Evolutionary conservation across 64 coral and sea anemone genomes (phyloP), one percentile per base, ranked within the genome.

Genomic region (Pachyseris speciosa): DNA sequence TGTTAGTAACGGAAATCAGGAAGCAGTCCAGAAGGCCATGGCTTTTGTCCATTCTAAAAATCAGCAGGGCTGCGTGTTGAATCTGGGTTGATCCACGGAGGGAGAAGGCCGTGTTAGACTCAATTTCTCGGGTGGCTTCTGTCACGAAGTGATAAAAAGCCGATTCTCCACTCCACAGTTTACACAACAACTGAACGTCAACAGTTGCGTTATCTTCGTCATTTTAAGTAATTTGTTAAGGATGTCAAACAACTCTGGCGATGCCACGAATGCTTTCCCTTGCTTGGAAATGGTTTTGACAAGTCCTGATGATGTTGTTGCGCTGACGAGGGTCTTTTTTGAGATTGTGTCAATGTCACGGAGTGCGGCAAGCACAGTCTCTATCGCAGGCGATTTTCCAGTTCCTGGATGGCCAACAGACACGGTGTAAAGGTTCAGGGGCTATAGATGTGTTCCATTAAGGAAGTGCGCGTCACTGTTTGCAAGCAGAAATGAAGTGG

Each of bases 141-240:
- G 87, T 80, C 0, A 48, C 64, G 10, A 83, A 91, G 30, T 83
- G 88, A 31, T 91, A 83, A 0, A 64, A 51, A 20, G 88, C 59
- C 2, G 75, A 69, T 52, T 81, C 64, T 68, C 75, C 63, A 32
- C 88, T 90, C 85, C 88, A 90, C 44, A 90, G 5, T 45, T 90
- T 83, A 22, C 88, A 90, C 1, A 79, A 17, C 3, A 79, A 31
- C 16, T 90, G 74, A 0, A 90, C 74, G n/a, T 80, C 88, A 26
- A 64, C 48, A 30, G 65, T 38, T 5, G 88, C 19, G 20, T 71
- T 83, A 3, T 89, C 60, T n/a, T 79, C 74, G n/a, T 65, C 63
- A 29, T 68, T 37, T 79, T 64, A 22, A 90, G 87, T 15, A 90
- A 29, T 19, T 90, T 90, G 44, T 90, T 90, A 0, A 90, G 48